Conservation (phyloP, 2,113 vertebrate species). For the Apteryx mantelli region DNA sequence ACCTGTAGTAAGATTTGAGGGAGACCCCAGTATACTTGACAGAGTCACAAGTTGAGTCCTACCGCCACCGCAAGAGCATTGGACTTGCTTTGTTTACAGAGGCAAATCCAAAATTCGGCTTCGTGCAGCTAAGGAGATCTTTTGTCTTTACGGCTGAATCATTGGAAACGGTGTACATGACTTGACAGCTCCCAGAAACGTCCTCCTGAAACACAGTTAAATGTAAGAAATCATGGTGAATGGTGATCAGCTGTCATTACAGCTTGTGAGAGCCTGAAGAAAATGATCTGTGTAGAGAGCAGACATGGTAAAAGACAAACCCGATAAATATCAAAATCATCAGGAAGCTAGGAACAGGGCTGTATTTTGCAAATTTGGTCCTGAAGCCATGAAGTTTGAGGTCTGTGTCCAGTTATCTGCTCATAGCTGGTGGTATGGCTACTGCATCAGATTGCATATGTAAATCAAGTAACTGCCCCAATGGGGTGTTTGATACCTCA, state of each 20-base stretch:
- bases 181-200: slow-evolving; percentile 60
- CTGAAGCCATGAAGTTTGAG: neutral
- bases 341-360: neutral
- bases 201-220: slow-evolving; percentile 63
- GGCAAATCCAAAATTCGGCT: neutral
- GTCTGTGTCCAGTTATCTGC: neutral
- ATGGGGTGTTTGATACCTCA: neutral
- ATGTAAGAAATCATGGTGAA: accelerated
- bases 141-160: slow-evolving; percentile 63
- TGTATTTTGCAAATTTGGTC: neutral
- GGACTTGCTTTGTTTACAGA: slow-evolving; percentile 63
- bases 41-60: neutral
- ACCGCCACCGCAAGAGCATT: neutral
- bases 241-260: neutral
- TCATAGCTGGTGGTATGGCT: neutral
- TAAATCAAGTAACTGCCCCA: neutral
- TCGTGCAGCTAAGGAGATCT: slow-evolving; percentile 66
- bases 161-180: slow-evolving; percentile 7
- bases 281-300: neutral
- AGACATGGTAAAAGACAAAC: neutral
- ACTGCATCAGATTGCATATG: neutral
- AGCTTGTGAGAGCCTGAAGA: neutral
- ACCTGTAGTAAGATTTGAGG: neutral
- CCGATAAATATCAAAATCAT: neutral
- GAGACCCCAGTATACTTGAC: neutral